Evolutionary conservation across 2,113 vertebrate genomes (phyloP).

Genomic region (Gorsachius goisagi): DNA sequence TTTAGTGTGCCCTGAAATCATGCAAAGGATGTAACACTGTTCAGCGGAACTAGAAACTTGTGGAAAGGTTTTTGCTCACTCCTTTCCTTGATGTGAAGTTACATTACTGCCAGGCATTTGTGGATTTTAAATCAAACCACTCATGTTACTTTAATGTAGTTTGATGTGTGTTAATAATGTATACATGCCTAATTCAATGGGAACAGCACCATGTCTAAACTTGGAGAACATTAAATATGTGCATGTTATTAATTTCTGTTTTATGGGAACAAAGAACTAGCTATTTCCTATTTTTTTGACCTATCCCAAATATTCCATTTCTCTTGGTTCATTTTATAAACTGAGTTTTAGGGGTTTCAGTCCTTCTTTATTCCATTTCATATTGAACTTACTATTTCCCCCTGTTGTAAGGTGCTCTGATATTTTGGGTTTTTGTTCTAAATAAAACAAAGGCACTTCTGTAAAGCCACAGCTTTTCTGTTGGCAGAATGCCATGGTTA

Average conservation of each 20-base stretch:
- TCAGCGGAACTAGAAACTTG: neutral
- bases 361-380: neutral
- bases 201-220: neutral
- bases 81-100: slow-evolving; percentile 8
- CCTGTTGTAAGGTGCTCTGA: neutral
- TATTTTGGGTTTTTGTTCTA: neutral
- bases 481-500: neutral
- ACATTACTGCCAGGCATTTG: slow-evolving; percentile 33
- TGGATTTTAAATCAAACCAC: slow-evolving; percentile 44
- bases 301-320: neutral
- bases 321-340: neutral
- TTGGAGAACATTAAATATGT: slow-evolving; percentile 16
- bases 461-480: neutral
- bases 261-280: neutral
- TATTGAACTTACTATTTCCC: neutral
- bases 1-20: slow-evolving; percentile 8
- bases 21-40: neutral
- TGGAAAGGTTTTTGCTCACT: neutral
- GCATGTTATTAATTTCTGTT: slow-evolving; percentile 13
- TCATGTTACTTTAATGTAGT: slow-evolving; percentile 57
- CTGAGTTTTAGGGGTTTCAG: neutral
- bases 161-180: slow-evolving; percentile 55
- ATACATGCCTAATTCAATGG: slow-evolving; percentile 38
- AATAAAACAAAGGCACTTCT: neutral
- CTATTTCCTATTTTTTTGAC: neutral